These are phyloP conservation scores for Neofelis nebulosa DNA, from an alignment of 2,113 vertebrate genomes.

Conservation along the genomic window DNA sequence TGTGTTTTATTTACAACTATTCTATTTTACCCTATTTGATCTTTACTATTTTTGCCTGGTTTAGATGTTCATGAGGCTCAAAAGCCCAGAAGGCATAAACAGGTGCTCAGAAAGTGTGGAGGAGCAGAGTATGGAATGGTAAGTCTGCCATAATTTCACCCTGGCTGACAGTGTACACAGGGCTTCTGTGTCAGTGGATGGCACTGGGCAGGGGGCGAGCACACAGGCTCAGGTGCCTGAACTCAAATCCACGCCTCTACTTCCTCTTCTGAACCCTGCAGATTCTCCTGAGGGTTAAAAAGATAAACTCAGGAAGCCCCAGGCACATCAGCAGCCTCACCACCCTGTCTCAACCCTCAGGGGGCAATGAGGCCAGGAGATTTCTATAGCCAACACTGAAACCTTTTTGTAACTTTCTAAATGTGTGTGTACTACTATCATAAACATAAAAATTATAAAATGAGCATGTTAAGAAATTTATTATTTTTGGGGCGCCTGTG, in stretches of 20 bases:
- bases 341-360: not conserved
- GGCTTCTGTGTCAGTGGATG: not conserved
- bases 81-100: not conserved
- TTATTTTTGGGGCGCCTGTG: too few species aligned
- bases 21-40: not conserved
- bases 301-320: not conserved
- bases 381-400: not conserved
- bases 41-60: not conserved
- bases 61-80: not conserved
- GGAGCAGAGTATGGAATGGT: not conserved
- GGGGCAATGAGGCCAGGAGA: not conserved
- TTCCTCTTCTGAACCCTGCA: too few species aligned
- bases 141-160: not conserved
- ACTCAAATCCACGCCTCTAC: not conserved
- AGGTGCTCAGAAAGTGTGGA: not conserved
- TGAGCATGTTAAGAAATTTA: not conserved
- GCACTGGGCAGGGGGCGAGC: not conserved
- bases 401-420: not conserved
- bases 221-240: not conserved
- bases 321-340: not conserved
- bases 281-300: not conserved
- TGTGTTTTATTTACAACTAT: not conserved
- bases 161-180: not conserved
- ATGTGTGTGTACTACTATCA: accelerated
- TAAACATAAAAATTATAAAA: not conserved